Conservation (phyloP, 2,888 invertebrate species). For the Pheosia tremula region DNA sequence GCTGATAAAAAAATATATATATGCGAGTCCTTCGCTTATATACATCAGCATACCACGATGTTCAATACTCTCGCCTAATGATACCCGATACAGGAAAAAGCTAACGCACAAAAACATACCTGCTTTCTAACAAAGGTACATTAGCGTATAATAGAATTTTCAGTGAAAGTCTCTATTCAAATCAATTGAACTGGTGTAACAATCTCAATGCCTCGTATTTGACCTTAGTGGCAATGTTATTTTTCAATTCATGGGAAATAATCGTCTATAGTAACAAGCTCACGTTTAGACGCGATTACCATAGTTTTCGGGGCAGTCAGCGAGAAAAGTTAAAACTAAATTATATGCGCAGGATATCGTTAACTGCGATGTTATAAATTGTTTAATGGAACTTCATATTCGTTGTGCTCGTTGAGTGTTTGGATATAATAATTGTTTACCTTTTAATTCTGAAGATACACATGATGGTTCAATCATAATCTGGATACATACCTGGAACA, state of each 20-base stretch:
- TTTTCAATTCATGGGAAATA: constrained; percentile 63
- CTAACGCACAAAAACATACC: constrained; percentile 9
- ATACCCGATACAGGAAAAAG: background rate
- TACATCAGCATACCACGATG: background rate
- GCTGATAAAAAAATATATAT: no score
- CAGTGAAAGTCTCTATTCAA: constrained; percentile 63
- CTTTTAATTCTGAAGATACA: no score
- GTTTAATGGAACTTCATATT: background rate
- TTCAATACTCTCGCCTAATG: constrained; percentile 1
- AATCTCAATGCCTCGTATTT: constrained; percentile 57
- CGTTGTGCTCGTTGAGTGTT: background rate
- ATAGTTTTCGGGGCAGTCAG: constrained; percentile 14
- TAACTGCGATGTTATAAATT: background rate
- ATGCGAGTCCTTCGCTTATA: no score
- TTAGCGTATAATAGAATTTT: constrained; percentile 26
- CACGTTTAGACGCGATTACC: constrained; percentile 12
- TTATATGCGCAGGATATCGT: background rate
- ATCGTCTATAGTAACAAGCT: constrained; percentile 45
- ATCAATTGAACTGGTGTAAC: constrained; percentile 57
- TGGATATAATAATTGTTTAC: no score
- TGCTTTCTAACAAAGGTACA: constrained; percentile 30
- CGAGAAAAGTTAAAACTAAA: background rate
- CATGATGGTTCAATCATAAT: background rate
- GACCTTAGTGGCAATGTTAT: constrained; percentile 63
- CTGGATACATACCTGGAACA: constrained; percentile 63